A percentile compares a stretch with the other conserved stretches of the same genome.
phyloP scores from a whole-genome alignment of 2,888 invertebrate genomes.

The Pyrrhia umbra region DNA sequence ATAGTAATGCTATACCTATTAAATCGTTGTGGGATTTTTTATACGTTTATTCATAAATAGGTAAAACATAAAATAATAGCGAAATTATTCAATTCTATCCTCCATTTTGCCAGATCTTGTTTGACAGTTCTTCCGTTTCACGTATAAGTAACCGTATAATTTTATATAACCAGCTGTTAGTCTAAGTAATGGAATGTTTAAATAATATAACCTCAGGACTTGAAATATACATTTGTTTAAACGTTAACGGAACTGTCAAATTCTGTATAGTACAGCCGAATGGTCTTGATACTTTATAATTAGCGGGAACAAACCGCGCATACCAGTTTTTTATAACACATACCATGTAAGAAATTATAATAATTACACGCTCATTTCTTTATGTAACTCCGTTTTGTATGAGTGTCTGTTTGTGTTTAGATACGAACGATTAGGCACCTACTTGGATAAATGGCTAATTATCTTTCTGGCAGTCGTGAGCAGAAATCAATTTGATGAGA shows the following conservation, averaged over 20 bases:
- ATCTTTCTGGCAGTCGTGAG: background rate
- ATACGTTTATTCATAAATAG: too few relatives aligned
- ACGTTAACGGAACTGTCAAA: constrained; percentile 62
- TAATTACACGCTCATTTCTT: constrained; percentile 36
- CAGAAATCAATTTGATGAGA: too few relatives aligned
- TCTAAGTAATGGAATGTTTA: too few relatives aligned
- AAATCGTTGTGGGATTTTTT: too few relatives aligned
- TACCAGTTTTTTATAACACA: constrained; percentile 26
- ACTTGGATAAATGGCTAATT: background rate
- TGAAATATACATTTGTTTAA: constrained; percentile 31
- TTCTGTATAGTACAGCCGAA: constrained; percentile 41
- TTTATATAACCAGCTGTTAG: too few relatives aligned
- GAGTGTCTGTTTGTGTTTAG: constrained; percentile 14
- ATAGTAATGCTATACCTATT: too few relatives aligned
- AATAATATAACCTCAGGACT: constrained; percentile 26
- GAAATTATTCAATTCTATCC: too few relatives aligned
- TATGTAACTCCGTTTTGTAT: constrained; percentile 26
- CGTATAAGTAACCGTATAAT: too few relatives aligned
- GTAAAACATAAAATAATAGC: too few relatives aligned
- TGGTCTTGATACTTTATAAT: constrained; percentile 56
- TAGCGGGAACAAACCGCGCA: constrained; percentile 29
- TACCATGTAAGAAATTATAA: constrained; percentile 26
- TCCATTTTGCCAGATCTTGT: too few relatives aligned
- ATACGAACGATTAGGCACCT: background rate
- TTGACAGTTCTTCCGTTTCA: too few relatives aligned